Conservation (phyloP, 1,140 invertebrate genomes). For the Cydia strobilella region DNA sequence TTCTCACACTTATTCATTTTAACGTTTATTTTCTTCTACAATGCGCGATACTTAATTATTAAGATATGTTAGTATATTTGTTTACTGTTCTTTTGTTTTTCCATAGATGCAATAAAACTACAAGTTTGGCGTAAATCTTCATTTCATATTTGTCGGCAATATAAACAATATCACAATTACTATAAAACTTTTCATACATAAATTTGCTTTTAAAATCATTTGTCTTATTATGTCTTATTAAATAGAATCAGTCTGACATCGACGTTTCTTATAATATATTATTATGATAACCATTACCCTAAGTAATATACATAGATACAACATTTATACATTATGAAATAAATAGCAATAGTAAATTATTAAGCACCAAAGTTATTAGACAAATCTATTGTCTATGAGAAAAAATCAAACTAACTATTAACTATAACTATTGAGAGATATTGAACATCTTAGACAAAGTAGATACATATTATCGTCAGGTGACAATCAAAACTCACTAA, state of each 20-base stretch:
- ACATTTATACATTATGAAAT: not conserved
- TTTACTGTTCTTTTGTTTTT: not conserved
- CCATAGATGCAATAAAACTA: slow-evolving; percentile 3
- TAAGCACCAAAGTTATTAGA: not conserved
- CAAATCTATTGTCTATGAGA: not conserved
- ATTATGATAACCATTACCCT: not conserved
- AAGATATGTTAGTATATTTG: too few relatives aligned
- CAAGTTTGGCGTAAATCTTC: not conserved
- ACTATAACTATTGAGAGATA: not conserved
- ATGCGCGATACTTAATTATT: too few relatives aligned
- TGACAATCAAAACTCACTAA: too few relatives aligned
- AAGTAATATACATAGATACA: not conserved
- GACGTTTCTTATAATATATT: not conserved
- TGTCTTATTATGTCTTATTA: not conserved
- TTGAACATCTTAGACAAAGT: too few relatives aligned
- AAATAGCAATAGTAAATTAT: slow-evolving; percentile 8
- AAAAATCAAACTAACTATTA: not conserved
- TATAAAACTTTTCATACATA: not conserved
- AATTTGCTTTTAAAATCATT: not conserved
- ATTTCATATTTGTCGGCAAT: not conserved
- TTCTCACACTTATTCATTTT: too few relatives aligned
- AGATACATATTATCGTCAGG: too few relatives aligned
- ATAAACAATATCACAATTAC: slow-evolving; percentile 1
- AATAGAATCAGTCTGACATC: slow-evolving; percentile 4
- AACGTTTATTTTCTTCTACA: too few relatives aligned